Conservation (phyloP, 2,113 vertebrate genomes). For the Mastomys coucha region DNA sequence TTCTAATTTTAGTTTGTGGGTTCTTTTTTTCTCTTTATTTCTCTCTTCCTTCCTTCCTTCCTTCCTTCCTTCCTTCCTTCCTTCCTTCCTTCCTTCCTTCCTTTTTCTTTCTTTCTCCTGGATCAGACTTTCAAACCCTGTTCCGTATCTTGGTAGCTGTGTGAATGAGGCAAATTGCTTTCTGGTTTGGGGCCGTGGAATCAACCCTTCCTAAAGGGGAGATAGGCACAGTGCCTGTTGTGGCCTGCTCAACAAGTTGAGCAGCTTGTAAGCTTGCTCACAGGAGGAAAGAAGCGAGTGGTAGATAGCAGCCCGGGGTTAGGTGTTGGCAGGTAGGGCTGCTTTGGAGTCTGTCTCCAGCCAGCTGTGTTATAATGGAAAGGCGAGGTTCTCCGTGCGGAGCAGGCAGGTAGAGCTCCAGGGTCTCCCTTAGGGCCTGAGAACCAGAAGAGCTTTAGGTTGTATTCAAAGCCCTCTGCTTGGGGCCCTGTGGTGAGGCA, state of each 20-base stretch:
- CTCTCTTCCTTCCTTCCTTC: no score
- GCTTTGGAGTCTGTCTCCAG: background rate
- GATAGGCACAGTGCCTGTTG: background rate
- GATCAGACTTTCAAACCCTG: background rate
- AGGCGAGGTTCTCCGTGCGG: background rate
- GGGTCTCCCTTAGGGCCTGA: background rate
- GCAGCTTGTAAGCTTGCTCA: accelerated
- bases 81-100: accelerated
- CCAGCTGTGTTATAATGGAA: background rate
- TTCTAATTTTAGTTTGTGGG: background rate
- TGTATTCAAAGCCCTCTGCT: background rate
- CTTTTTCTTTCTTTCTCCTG: no score
- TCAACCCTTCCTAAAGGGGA: background rate
- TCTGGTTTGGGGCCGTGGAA: background rate
- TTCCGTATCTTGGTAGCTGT: background rate
- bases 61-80: accelerated
- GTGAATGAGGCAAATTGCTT: background rate
- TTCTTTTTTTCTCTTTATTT: background rate
- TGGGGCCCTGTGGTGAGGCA: background rate
- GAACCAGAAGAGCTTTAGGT: background rate
- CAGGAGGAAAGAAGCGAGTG: background rate
- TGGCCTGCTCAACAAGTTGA: accelerated
- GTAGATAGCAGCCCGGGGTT: no score
- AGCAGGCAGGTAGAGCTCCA: background rate
- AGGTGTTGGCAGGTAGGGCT: background rate